These are phyloP conservation scores for Alouatta palliata DNA, from an alignment of 2,113 vertebrate genomes.

Conservation along the genomic window DNA sequence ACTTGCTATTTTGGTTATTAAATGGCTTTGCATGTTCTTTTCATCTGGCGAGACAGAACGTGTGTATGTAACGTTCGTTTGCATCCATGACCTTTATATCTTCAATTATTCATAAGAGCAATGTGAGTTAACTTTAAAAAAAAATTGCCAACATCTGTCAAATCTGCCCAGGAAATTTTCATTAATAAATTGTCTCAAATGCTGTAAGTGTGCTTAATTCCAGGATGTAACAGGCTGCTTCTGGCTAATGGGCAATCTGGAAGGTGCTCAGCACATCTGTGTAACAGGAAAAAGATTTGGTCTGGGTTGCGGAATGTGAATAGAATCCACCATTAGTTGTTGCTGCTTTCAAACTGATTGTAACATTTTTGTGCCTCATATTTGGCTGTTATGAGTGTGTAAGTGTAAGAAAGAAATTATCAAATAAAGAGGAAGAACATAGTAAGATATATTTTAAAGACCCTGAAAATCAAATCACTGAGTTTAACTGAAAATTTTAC, in stretches of 20 bases:
- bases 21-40: not conserved
- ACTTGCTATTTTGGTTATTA: not conserved
- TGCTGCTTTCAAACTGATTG: not conserved
- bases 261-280: not conserved
- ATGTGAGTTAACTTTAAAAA: conserved; percentile 53
- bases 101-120: conserved; percentile 58
- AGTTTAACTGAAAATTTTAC: conserved; percentile 55
- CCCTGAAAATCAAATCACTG: not conserved
- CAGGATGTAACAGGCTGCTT: conserved; percentile 49
- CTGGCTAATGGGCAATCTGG: not conserved
- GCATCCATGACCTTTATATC: conserved; percentile 8
- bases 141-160: conserved; percentile 72
- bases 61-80: conserved; percentile 49
- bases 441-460: not conserved
- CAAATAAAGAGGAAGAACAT: conserved; percentile 45
- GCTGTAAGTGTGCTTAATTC: not conserved
- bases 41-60: conserved; percentile 25
- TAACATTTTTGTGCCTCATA: not conserved
- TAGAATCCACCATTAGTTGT: not conserved
- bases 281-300: conserved; percentile 5
- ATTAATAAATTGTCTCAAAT: not conserved
- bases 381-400: not conserved
- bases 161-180: conserved; percentile 31
- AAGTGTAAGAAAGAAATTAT: not conserved
- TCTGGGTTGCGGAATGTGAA: conserved; percentile 34